phyloP scores from a whole-genome alignment of 1,140 invertebrate genomes.

The Probaryconus sp. region DNA sequence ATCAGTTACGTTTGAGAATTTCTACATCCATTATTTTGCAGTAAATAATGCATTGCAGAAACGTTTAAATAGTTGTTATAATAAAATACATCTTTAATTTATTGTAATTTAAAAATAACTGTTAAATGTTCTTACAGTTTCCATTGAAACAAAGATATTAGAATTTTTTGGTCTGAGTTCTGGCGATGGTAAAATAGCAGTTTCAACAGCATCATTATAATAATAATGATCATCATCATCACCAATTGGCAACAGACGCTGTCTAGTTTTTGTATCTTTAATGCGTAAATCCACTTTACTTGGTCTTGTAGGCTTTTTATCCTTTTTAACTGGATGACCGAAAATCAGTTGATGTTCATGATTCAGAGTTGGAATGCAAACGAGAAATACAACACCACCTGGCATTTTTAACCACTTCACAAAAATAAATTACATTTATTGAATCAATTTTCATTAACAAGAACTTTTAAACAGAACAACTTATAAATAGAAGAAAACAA shows the following conservation, averaged over 20 bases:
- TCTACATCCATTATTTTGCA: no score
- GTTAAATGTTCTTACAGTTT: conserved; percentile 71
- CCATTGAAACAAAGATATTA: conserved; percentile 74
- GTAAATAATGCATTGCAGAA: no score
- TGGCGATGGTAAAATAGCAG: conserved; percentile 24
- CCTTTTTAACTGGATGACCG: conserved; percentile 68
- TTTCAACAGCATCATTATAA: conserved; percentile 44
- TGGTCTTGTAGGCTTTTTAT: conserved; percentile 59
- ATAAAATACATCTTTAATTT: neutral
- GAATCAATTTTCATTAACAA: neutral
- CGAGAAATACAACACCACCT: conserved; percentile 80
- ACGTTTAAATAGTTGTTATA: no score
- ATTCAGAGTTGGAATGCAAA: conserved; percentile 81
- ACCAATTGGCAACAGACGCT: conserved; percentile 63
- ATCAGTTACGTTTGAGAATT: no score
- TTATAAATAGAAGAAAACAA: conserved; percentile 10
- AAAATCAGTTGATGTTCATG: conserved; percentile 79
- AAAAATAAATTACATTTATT: neutral
- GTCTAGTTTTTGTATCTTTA: conserved; percentile 64
- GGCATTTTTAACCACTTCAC: conserved; percentile 69
- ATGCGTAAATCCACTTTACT: conserved; percentile 69
- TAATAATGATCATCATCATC: conserved; percentile 50
- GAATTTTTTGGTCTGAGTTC: conserved; percentile 35
- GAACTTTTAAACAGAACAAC: neutral
- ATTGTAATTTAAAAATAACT: conserved; percentile 10